These are phyloP conservation scores for Rana temporaria DNA, from an alignment of 2,113 vertebrate species.

Conservation along the genomic window DNA sequence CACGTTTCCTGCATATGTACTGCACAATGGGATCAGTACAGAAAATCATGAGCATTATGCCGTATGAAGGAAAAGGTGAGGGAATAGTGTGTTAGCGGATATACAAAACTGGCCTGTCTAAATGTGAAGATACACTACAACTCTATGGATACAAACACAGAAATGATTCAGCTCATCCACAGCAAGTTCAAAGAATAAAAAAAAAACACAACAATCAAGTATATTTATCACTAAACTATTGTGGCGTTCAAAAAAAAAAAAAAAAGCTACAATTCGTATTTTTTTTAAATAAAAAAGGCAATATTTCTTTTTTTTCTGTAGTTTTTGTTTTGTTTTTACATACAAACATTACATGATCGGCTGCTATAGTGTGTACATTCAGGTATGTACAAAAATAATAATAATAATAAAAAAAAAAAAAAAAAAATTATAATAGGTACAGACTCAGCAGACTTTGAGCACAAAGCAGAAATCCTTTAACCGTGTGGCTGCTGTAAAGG, in stretches of 20 bases:
- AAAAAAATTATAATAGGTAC: conserved; percentile 67
- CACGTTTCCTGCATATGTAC: conserved; percentile 38
- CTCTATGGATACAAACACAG: conserved; percentile 72
- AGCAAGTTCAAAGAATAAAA: conserved; percentile 69
- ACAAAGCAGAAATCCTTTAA: conserved; percentile 73
- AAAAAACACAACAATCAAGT: conserved; percentile 63
- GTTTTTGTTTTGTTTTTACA: conserved; percentile 70
- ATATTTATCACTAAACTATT: conserved; percentile 69
- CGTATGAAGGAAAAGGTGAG: not conserved
- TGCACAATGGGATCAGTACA: conserved; percentile 29
- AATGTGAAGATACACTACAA: conserved; percentile 40
- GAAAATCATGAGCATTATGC: not conserved
- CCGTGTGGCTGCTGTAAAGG: conserved; percentile 54
- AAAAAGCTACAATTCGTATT: conserved; percentile 73
- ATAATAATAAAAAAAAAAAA: conserved; percentile 59
- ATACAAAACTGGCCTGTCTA: conserved; percentile 41
- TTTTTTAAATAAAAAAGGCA: conserved; percentile 72
- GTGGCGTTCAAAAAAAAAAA: conserved; percentile 59
- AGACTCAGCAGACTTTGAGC: conserved; percentile 70
- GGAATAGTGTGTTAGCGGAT: not conserved
- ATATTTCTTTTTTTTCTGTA: conserved; percentile 61
- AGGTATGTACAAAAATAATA: conserved; percentile 70
- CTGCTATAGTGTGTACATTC: conserved; percentile 73
- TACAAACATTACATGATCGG: conserved; percentile 74
- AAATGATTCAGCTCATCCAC: conserved; percentile 77